phyloP scores from a whole-genome alignment of 64 coral and sea anemone species.

The Montipora cactus region DNA sequence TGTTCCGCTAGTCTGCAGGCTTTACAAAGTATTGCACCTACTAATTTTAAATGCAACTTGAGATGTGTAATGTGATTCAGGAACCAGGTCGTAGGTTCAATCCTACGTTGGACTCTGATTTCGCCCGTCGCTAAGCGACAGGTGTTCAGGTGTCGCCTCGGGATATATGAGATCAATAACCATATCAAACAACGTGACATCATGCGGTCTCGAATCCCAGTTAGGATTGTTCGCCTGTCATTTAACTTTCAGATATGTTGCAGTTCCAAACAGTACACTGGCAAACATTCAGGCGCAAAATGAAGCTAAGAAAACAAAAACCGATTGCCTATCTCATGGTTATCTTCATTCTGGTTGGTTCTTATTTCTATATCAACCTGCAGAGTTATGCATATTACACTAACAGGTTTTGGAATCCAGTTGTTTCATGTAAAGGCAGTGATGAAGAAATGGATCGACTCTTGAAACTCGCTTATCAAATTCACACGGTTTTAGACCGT shows the following conservation, averaged over 20 bases:
- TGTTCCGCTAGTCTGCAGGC: no score
- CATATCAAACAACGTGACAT: no score
- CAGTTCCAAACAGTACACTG: background rate
- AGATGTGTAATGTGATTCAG: no score
- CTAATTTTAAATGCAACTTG: no score
- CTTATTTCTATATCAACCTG: constrained; percentile 10
- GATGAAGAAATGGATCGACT: constrained; percentile 34
- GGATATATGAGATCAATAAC: no score
- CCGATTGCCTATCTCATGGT: background rate
- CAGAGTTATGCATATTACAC: constrained; percentile 32
- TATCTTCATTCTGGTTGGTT: background rate
- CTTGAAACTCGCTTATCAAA: constrained; percentile 7
- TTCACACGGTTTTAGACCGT: constrained; percentile 40
- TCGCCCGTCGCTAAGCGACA: no score
- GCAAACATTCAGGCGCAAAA: background rate
- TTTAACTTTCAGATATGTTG: background rate
- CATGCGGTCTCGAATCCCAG: no score
- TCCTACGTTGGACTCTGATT: no score
- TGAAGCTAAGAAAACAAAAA: background rate
- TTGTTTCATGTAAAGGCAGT: constrained; percentile 1
- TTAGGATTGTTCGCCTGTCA: background rate
- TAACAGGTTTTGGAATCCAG: constrained; percentile 18
- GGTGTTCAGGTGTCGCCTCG: no score
- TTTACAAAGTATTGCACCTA: no score
- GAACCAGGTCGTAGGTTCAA: no score